phyloP scores from a whole-genome alignment of 35 echinoderm and acorn worm genomes.

The Chiridota heheva region DNA sequence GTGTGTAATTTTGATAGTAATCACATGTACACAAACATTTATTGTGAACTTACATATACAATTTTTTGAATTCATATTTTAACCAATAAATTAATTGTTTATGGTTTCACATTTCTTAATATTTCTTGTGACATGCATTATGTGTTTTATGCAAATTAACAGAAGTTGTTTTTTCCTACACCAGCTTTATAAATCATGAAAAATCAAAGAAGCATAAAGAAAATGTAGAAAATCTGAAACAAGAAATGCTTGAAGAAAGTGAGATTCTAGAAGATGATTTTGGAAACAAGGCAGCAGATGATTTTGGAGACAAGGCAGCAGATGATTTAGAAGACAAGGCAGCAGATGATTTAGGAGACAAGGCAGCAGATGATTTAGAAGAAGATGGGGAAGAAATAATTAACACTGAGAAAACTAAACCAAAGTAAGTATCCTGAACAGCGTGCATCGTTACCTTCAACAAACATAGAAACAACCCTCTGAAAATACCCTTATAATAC shows the following conservation, averaged over 20 bases:
- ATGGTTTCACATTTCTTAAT: too few relatives aligned
- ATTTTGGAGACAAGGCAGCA: conserved; percentile 15
- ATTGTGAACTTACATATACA: too few relatives aligned
- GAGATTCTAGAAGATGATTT: conserved; percentile 32
- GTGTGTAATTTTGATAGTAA: too few relatives aligned
- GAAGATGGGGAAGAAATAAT: conserved; percentile 4
- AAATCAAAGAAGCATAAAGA: conserved; percentile 96
- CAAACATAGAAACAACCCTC: too few relatives aligned
- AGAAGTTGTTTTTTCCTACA: conserved; percentile 3
- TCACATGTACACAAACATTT: too few relatives aligned
- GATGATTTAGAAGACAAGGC: conserved; percentile 11
- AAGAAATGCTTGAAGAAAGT: conserved; percentile 78
- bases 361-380: conserved; percentile 16
- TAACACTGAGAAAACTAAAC: conserved; percentile 7
- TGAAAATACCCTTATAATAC: too few relatives aligned
- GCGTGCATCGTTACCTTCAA: too few relatives aligned
- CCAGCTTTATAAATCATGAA: conserved; percentile 92
- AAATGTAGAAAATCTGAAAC: conserved; percentile 70
- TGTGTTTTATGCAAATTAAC: too few relatives aligned
- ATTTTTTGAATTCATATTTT: too few relatives aligned
- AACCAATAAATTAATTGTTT: too few relatives aligned
- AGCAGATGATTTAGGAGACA: conserved; percentile 3
- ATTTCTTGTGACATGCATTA: too few relatives aligned
- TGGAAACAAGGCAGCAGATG: background rate
- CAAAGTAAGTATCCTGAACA: conserved; percentile 10